Conservation (phyloP, 2,888 invertebrate species). For the Acanthosepion lycidas region DNA sequence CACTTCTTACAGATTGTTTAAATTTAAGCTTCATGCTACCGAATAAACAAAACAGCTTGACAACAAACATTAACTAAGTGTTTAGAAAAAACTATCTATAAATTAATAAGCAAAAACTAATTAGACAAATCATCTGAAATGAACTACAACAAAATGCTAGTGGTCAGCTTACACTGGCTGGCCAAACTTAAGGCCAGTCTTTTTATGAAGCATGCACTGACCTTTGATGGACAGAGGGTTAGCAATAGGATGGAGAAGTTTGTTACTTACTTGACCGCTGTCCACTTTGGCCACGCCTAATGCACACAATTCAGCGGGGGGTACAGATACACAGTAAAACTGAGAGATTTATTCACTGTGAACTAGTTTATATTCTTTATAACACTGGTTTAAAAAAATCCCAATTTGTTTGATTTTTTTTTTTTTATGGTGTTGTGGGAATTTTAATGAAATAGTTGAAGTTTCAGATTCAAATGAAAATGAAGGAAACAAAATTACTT, state of each 20-base stretch:
- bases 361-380: not conserved
- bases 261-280: slow-evolving; percentile 33
- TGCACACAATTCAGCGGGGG: not conserved
- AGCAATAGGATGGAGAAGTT: slow-evolving; percentile 33
- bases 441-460: not conserved
- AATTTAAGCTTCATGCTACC: not conserved
- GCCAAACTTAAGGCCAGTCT: not conserved
- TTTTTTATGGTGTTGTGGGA: not conserved
- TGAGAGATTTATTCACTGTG: not conserved
- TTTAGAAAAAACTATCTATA: slow-evolving; percentile 24
- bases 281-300: not conserved
- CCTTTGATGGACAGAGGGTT: slow-evolving; percentile 33
- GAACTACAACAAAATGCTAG: not conserved
- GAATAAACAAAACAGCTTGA: not conserved
- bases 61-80: not conserved
- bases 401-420: not conserved
- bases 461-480: not conserved
- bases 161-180: not conserved
- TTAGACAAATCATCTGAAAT: not conserved
- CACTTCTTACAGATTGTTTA: not conserved
- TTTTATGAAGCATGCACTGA: not conserved
- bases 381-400: not conserved
- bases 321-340: not conserved
- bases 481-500: not conserved
- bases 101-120: slow-evolving; percentile 12